Conservation (phyloP, 2,888 invertebrate genomes). For the Sarcophaga carnaria region DNA sequence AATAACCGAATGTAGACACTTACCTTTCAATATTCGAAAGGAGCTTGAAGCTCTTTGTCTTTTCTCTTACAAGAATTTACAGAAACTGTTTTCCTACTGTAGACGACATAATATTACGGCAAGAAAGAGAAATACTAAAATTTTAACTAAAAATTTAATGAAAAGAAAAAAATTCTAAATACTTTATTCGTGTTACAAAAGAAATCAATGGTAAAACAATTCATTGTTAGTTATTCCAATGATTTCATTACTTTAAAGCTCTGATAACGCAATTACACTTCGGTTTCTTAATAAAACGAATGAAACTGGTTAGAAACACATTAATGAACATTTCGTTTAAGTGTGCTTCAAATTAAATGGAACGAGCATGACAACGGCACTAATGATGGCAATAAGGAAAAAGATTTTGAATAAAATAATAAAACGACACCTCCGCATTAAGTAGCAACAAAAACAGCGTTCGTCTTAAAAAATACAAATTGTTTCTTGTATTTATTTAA, state of each 20-base stretch:
- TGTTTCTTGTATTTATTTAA: conserved; percentile 46
- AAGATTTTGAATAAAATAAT: not conserved
- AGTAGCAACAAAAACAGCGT: conserved; percentile 19
- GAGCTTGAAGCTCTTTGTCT: too few relatives aligned
- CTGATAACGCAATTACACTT: not conserved
- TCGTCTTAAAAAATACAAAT: conserved; percentile 40
- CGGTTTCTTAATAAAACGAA: not conserved
- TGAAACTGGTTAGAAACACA: not conserved
- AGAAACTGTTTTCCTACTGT: too few relatives aligned
- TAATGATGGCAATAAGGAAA: not conserved
- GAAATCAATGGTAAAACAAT: too few relatives aligned
- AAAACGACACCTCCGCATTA: conserved; percentile 49
- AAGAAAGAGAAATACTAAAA: too few relatives aligned
- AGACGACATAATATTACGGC: too few relatives aligned
- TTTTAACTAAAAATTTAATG: too few relatives aligned
- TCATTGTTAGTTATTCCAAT: not conserved
- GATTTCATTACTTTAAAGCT: conserved; percentile 6
- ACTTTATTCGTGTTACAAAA: too few relatives aligned
- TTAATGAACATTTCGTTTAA: conserved; percentile 52
- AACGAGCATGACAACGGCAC: not conserved
- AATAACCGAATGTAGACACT: too few relatives aligned
- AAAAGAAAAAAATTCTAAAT: too few relatives aligned
- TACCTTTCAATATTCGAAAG: too few relatives aligned
- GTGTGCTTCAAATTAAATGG: conserved; percentile 30
- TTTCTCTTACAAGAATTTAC: too few relatives aligned